Evolutionary conservation across 2,797 vertebrate genomes (phyloP).

Genomic region (Falco peregrinus): DNA sequence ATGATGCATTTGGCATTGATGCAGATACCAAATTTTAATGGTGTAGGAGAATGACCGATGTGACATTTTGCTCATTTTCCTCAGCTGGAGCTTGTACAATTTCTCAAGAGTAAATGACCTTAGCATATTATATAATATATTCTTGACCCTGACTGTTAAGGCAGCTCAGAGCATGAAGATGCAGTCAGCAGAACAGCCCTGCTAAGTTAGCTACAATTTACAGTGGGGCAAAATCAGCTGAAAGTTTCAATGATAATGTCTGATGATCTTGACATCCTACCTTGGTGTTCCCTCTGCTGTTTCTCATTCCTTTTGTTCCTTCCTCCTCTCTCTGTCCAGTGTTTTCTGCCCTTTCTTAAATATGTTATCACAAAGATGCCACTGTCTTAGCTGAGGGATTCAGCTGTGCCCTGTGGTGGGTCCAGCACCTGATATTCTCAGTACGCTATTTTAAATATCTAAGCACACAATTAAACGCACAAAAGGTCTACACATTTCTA

Average conservation of each 20-base stretch:
- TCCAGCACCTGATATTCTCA: neutral
- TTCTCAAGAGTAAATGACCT: conserved; percentile 21
- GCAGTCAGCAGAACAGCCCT: neutral
- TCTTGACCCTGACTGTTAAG: neutral
- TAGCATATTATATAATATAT: neutral
- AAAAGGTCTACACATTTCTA: neutral
- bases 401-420: accelerated
- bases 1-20: conserved; percentile 32
- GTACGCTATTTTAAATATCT: neutral
- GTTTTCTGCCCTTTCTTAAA: neutral
- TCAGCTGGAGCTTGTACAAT: conserved; percentile 10
- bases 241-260: neutral
- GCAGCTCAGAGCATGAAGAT: neutral
- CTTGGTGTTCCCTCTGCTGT: neutral
- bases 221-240: neutral
- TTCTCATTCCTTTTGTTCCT: neutral
- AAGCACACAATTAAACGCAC: neutral
- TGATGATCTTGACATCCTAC: neutral
- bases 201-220: neutral
- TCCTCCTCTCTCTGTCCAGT: neutral
- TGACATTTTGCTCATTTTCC: conserved; percentile 39
- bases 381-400: neutral
- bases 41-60: neutral
- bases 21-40: conserved; percentile 39
- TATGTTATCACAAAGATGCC: neutral